A percentile compares a stretch with the other conserved stretches of the same genome.
Conservation (phyloP, 2,113 vertebrate species). For the Coptodon bakossiorum region DNA sequence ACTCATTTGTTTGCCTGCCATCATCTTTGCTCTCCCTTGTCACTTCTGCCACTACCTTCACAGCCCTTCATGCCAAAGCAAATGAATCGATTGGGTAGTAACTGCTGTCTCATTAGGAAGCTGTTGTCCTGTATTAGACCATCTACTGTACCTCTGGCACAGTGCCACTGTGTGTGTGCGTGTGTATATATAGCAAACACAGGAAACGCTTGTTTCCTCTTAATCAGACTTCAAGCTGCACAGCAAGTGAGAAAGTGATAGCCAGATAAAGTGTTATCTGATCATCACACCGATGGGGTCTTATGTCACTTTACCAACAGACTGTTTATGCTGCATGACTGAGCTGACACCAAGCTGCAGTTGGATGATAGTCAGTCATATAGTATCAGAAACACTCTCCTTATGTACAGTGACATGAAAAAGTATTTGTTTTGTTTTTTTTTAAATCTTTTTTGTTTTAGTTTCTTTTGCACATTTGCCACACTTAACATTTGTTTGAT, state of each 20-base stretch:
- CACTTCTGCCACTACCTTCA: background rate
- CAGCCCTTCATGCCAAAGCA: slow-evolving; percentile 7
- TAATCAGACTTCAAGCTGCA: background rate
- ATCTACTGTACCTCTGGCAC: slow-evolving; percentile 16
- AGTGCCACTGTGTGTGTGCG: background rate
- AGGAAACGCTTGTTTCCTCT: background rate
- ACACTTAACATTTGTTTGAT: background rate
- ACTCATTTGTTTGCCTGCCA: background rate
- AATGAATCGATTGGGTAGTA: slow-evolving; percentile 22
- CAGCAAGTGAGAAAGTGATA: background rate
- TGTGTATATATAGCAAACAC: background rate
- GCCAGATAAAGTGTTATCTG: background rate
- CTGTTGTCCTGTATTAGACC: slow-evolving; percentile 34
- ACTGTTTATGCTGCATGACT: background rate
- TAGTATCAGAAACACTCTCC: background rate
- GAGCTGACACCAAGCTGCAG: background rate
- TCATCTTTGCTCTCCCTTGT: background rate
- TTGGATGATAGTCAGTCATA: background rate
- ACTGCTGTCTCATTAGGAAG: slow-evolving; percentile 48
- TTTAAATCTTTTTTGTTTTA: background rate
- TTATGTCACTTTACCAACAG: background rate
- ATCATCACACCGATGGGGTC: background rate
- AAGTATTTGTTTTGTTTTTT: background rate
- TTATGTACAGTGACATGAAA: background rate
- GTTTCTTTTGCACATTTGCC: background rate